Evolutionary conservation across 1,140 invertebrate species (phyloP).

Genomic region (Heterodera carotae): DNA sequence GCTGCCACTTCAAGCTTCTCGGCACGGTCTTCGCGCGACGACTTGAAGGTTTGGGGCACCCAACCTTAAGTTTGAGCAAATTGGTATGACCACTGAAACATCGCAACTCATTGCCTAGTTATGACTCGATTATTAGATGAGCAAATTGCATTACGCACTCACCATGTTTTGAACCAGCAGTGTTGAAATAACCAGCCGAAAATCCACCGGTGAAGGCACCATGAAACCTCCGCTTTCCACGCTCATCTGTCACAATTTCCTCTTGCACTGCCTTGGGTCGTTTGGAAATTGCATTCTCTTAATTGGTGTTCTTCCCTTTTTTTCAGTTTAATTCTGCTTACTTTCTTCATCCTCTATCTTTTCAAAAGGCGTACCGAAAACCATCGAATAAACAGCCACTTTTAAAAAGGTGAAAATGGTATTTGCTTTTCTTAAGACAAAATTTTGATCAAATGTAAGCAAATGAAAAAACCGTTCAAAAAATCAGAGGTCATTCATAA

Average conservation of each 20-base stretch:
- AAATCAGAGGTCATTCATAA: background rate
- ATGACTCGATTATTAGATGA: slow-evolving; percentile 1
- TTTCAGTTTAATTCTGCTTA: slow-evolving; percentile 35
- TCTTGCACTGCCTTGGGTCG: slow-evolving; percentile 82
- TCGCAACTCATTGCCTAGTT: too few species aligned
- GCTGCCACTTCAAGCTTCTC: slow-evolving; percentile 71
- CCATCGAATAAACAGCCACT: slow-evolving; percentile 21
- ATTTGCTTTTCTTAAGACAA: too few species aligned
- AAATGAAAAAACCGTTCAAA: slow-evolving; percentile 18
- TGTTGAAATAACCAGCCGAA: slow-evolving; percentile 94
- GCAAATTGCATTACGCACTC: background rate
- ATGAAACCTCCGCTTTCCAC: slow-evolving; percentile 89
- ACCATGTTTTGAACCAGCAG: slow-evolving; percentile 89
- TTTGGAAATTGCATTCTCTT: slow-evolving; percentile 68
- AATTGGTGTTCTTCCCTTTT: slow-evolving; percentile 27
- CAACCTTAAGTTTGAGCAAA: slow-evolving; percentile 71
- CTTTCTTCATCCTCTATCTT: slow-evolving; percentile 60
- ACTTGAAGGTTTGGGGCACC: slow-evolving; percentile 86
- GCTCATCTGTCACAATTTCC: slow-evolving; percentile 84
- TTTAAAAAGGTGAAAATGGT: background rate
- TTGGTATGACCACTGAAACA: slow-evolving; percentile 6
- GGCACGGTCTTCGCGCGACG: slow-evolving; percentile 76
- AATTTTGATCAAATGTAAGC: background rate
- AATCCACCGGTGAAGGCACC: slow-evolving; percentile 99
- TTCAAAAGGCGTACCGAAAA: slow-evolving; percentile 62